Evolutionary conservation across 2,113 vertebrate species (phyloP).

Genomic region (Pangasianodon hypophthalmus): DNA sequence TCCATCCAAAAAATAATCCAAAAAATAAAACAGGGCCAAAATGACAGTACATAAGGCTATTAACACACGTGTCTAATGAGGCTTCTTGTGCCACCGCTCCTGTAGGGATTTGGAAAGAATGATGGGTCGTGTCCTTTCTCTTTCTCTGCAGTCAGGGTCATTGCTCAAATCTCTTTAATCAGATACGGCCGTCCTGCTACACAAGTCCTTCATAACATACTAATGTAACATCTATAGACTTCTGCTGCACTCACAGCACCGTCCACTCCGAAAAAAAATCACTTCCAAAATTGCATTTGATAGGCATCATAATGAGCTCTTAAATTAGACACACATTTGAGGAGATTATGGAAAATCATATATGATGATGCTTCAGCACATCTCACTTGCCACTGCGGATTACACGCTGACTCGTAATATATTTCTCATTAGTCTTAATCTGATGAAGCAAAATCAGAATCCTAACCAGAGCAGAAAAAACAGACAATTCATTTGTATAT

Average conservation of each 20-base stretch:
- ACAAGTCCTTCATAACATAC: neutral
- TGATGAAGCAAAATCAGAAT: constrained; percentile 4
- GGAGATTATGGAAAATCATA: constrained; percentile 45
- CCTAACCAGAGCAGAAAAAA: neutral
- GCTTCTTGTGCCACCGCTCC: constrained; percentile 52
- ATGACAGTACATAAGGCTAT: constrained; percentile 43
- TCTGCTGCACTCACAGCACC: neutral
- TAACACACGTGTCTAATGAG: constrained; percentile 61
- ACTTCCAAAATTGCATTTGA: neutral
- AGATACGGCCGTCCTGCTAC: neutral
- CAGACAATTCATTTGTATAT: neutral
- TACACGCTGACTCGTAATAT: constrained; percentile 11
- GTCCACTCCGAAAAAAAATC: neutral
- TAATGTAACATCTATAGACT: neutral
- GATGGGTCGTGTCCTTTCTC: constrained; percentile 45
- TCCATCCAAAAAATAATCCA: constrained; percentile 55
- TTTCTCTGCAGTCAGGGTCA: constrained; percentile 48
- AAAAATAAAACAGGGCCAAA: constrained; percentile 47
- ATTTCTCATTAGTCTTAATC: constrained; percentile 48
- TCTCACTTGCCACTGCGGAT: constrained; percentile 27
- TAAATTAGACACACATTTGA: constrained; percentile 30
- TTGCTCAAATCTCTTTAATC: constrained; percentile 56
- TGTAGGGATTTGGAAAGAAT: constrained; percentile 49
- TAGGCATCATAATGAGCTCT: constrained; percentile 40
- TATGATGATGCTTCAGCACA: constrained; percentile 33